A percentile compares a stretch with the other conserved stretches of the same genome.
Conservation (phyloP, 1,140 invertebrate species). For the Neodiprion pinetum region DNA sequence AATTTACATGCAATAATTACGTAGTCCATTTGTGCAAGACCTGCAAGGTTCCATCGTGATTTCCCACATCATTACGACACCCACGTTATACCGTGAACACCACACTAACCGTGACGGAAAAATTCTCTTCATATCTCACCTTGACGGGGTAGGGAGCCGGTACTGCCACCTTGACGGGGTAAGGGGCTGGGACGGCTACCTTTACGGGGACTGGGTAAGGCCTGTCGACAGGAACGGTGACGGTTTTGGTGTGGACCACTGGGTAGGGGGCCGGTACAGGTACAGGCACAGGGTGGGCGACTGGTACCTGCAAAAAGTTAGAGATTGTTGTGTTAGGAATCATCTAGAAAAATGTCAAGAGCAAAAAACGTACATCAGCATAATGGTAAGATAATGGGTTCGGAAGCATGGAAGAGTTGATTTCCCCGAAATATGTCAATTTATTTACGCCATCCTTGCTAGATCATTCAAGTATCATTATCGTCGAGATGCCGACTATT, state of each 20-base stretch:
- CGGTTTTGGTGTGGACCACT: conserved; percentile 52
- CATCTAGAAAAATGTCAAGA: not conserved
- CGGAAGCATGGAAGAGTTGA: too few relatives aligned
- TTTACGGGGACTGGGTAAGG: conserved; percentile 55
- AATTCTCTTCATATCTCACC: conserved; percentile 33
- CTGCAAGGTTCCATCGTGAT: too few relatives aligned
- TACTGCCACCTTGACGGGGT: not conserved
- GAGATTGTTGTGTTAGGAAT: too few relatives aligned
- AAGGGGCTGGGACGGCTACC: conserved; percentile 48
- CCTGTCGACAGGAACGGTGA: conserved; percentile 51
- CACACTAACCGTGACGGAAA: too few relatives aligned
- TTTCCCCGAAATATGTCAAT: too few relatives aligned
- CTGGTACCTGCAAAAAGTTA: conserved; percentile 47
- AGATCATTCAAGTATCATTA: not conserved
- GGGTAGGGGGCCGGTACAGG: conserved; percentile 56
- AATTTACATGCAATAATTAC: too few relatives aligned
- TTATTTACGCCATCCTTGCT: not conserved
- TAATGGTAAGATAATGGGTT: not conserved
- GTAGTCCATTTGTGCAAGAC: too few relatives aligned
- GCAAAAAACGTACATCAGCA: not conserved
- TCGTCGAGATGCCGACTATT: too few relatives aligned
- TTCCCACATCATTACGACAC: too few relatives aligned
- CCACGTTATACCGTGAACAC: too few relatives aligned
- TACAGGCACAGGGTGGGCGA: conserved; percentile 51
- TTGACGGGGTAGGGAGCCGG: conserved; percentile 54